A percentile compares a stretch with the other conserved stretches of the same genome.
Evolutionary conservation across 2,797 vertebrate genomes (phyloP).

Genomic region (Steatocranus sp.): DNA sequence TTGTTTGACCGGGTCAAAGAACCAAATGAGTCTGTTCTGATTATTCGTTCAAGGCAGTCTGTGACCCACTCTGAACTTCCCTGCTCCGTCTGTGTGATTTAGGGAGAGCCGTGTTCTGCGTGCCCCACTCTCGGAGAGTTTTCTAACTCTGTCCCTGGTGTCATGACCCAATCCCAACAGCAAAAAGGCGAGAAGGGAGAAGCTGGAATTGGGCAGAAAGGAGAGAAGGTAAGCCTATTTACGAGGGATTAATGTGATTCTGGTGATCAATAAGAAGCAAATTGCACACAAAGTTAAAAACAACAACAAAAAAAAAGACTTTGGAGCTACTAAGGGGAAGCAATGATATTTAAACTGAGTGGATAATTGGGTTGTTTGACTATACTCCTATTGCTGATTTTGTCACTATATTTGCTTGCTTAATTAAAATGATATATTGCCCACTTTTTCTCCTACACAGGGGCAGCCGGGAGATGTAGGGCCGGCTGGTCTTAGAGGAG

Average conservation of each 20-base stretch:
- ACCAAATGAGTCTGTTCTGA: background rate
- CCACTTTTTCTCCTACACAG: slow-evolving; percentile 41
- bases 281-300: background rate
- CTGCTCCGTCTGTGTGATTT: background rate
- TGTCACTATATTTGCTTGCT: background rate
- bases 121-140: slow-evolving; percentile 68
- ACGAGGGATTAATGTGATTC: background rate
- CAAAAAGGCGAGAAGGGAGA: slow-evolving; percentile 59
- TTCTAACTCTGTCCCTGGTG: slow-evolving; percentile 9
- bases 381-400: background rate
- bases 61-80: background rate
- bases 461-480: slow-evolving; percentile 74
- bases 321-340: background rate
- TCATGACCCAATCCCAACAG: slow-evolving; percentile 2
- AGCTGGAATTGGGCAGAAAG: slow-evolving; percentile 60
- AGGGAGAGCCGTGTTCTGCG: slow-evolving; percentile 85
- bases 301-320: background rate
- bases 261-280: background rate
- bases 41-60: background rate
- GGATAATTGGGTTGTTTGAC: background rate
- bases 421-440: slow-evolving; percentile 41
- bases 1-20: background rate
- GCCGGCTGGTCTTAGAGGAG: slow-evolving; percentile 77
- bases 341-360: background rate
- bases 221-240: slow-evolving; percentile 73